Base-by-base conservation (phyloP, 2,888 invertebrate genomes). In the Digitonthophagus gazella region DNA sequence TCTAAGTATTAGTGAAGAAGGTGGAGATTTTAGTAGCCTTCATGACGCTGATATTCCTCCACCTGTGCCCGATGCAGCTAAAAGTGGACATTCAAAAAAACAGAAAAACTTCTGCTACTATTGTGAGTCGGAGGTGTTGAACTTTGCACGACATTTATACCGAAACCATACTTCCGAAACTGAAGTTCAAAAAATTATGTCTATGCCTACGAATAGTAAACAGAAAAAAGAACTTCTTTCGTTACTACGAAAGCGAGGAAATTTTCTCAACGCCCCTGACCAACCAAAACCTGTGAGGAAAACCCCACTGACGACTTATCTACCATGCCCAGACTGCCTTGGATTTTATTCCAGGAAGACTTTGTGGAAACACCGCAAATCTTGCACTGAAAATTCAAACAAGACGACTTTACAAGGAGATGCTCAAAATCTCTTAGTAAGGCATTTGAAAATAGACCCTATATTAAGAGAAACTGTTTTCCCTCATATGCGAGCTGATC, bases 401-500 rank as follows among this genome's bases (percentile, higher is more conserved):
- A 58, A 1, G 4, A 63, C 6, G 16, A 28, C 22, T 44, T 61
- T 44, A 5, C 66, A 66, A 66, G 15, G 18, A n/a, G 58, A 55
- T 15, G 67, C n/a, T 11, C 67, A 67, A 63, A 67, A 67, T 18
- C 16, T 67, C 3, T 16, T 69, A 11, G 22, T 66, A 2, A 44
- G 54, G 2, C 14, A 66, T 20, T 65, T 72, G 15, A 71, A 28
- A 55, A 63, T 71, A 18, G 69, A 72, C 19, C 54, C 11, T 15
- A 8, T 66, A 20, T 66, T 71, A 61, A 65, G 56, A 64, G 64
- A 69, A 56, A 64, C 58, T 22, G 68, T 72, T 14, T 72, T 71
- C 65, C 69, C 69, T 19, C 44, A 56, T 57, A 72, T 72, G 71
- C 15, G 69, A 54, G 66, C 69, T n/a, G 71, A 71, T 68, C 58